Evolutionary conservation across 2,797 vertebrate species (phyloP), one percentile per base, ranked within the genome.

Genomic region (Halcyon badia): DNA sequence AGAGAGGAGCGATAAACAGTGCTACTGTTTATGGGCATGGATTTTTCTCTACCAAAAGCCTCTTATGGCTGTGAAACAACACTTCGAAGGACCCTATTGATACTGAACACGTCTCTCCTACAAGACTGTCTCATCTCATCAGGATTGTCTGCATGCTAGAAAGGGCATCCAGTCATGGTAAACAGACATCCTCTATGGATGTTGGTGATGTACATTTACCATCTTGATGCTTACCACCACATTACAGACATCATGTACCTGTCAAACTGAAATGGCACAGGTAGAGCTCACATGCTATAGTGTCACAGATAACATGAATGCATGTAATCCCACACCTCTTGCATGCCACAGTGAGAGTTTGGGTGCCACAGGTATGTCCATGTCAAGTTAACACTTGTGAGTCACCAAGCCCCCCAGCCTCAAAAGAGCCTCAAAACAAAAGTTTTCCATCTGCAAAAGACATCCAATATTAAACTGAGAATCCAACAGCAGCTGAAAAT

Each of bases 341-440:
- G 4, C 5, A 0, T 0, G 3, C 51, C 1, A 0, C 37, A 35
- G 19, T 0, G 0, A n/a, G 30, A 48, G 24, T 30, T 5, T 68
- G 41, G 39, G 31, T 44, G 70, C 14, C 54, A 25, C 21, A 1
- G 6, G 26, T 22, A 35, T 1, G 21, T 48, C 21, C 68, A 14
- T 0, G 0, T 39, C 68, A 64, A 1, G 0, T 26, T 25, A 60
- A 51, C 22, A n/a, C 0, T 3, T 73, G 11, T 1, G 6, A 66
- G 39, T 49, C 31, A 78, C 22, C 35, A 72, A 37, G 3, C 0
- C 5, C 12, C 30, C n/a, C 5, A 5, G 30, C 20, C 22, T 54
- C 79, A n/a, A n/a, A n/a, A n/a, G n/a, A n/a, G n/a, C n/a, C n/a
- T n/a, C n/a, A n/a, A n/a, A n/a, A n/a, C n/a, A n/a, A n/a, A n/a